Evolutionary conservation across 2,888 invertebrate genomes (phyloP), one percentile per base, ranked within the genome.

Genomic region (Cepaea hortensis): DNA sequence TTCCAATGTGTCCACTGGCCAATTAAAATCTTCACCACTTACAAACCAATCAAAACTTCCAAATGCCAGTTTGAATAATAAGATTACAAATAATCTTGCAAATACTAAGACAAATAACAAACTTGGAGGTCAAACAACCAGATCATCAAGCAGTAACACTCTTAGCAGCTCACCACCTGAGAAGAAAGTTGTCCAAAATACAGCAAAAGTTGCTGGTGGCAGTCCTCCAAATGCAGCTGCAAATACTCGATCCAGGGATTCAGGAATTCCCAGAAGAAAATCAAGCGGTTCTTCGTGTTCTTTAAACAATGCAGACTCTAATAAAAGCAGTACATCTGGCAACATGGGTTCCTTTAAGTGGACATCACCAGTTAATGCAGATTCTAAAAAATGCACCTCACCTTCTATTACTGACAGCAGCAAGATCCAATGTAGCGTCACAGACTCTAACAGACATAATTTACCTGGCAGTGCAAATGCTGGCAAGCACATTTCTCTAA

Each of bases 181-280:
- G 35, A 76, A 68, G 50, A 84, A 76, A 61, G 5, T 48, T 50
- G 79, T 75, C 70, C 81, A 77, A 70, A 81, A 48, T 62, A n/a
- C 7, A 48, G 20, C 48, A 65, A 85, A 81, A 68, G 70, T 18
- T 81, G 82, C 83, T 55, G 55, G 9, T 75, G 62, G 15, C 9
- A 55, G 6, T 46, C 61, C 35, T n/a, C 72, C 50, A 75, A 62
- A 48, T n/a, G 18, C 13, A 77, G n/a, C 85, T 9, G 62, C 65
- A n/a, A 70, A 77, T n/a, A 84, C 81, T 48, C 81, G 82, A 70
- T 75, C 15, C 2, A 85, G 85, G 20, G 73, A 70, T 3, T 87
- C 88, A n/a, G 86, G 88, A 48, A 87, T 88, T n/a, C 86, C 89
- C 13, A 88, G 80, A n/a, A 86, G 84, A 15, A 75, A 84, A 46